Conservation (phyloP, 2,888 invertebrate species). For the Leucophenga montana region DNA sequence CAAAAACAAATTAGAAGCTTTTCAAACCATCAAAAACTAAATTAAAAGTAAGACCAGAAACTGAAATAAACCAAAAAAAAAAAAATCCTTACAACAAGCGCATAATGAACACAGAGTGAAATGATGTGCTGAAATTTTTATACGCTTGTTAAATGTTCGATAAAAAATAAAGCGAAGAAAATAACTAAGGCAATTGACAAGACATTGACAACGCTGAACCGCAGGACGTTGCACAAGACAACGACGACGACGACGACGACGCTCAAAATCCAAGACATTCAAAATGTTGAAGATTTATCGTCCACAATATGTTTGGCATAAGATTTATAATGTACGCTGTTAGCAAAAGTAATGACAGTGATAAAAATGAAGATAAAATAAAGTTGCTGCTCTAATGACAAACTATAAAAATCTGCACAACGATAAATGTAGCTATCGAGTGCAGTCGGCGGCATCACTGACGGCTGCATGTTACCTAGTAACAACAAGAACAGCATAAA, state of each 20-base stretch:
- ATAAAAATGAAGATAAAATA: slow-evolving; percentile 32
- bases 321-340: slow-evolving; percentile 23
- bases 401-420: slow-evolving; percentile 28
- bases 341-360: slow-evolving; percentile 25
- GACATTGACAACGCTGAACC: not conserved
- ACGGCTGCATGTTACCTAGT: not conserved
- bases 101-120: not conserved
- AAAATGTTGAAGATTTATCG: slow-evolving; percentile 16
- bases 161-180: not conserved
- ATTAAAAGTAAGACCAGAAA: slow-evolving; percentile 19
- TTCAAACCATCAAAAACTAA: not conserved
- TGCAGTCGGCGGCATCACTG: not conserved
- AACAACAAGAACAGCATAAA: slow-evolving; percentile 1
- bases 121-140: slow-evolving; percentile 13
- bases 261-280: not conserved
- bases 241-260: not conserved
- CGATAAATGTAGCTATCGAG: slow-evolving; percentile 30
- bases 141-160: slow-evolving; percentile 10
- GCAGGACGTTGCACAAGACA: not conserved
- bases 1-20: no score
- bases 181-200: not conserved
- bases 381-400: slow-evolving; percentile 33
- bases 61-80: not conserved
- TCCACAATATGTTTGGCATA: slow-evolving; percentile 18
- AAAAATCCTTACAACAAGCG: not conserved